These are phyloP conservation scores for Seriola dumerili DNA, from an alignment of 2,113 vertebrate species.

Conservation along the genomic window DNA sequence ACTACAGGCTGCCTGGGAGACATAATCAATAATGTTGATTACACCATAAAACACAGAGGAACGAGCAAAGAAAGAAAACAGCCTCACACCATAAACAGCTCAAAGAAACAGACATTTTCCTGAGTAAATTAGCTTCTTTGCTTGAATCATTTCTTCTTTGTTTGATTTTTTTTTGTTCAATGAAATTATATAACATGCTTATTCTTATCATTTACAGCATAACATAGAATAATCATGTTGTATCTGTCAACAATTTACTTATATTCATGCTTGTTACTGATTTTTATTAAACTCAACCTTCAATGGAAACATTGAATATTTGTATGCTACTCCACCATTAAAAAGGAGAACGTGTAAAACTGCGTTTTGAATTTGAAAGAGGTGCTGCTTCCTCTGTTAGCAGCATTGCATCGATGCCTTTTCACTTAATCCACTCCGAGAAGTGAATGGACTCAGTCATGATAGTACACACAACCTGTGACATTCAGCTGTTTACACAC, in stretches of 20 bases:
- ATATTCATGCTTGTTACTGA: background rate
- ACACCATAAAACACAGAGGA: constrained; percentile 37
- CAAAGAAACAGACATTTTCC: constrained; percentile 3
- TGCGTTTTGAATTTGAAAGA: background rate
- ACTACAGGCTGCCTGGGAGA: constrained; percentile 17
- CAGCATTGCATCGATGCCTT: constrained; percentile 44
- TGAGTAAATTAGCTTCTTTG: background rate
- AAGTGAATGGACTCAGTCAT: constrained; percentile 69
- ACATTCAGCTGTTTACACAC: constrained; percentile 84
- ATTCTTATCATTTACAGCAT: background rate
- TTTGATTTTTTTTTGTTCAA: background rate
- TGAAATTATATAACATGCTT: background rate
- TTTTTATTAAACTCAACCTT: constrained; percentile 6
- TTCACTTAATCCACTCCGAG: constrained; percentile 74
- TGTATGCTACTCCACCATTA: constrained; percentile 17
- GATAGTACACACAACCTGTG: constrained; percentile 77
- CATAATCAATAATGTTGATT: constrained; percentile 60
- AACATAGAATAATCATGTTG: background rate
- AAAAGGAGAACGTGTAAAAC: constrained; percentile 5
- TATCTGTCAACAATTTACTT: background rate
- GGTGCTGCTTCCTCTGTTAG: constrained; percentile 27
- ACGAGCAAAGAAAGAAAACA: constrained; percentile 2
- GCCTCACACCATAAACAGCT: background rate
- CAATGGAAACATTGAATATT: constrained; percentile 1
- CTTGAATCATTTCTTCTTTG: background rate